Conservation (phyloP, 2,797 vertebrate species). For the Lycodopsis pacificus region DNA sequence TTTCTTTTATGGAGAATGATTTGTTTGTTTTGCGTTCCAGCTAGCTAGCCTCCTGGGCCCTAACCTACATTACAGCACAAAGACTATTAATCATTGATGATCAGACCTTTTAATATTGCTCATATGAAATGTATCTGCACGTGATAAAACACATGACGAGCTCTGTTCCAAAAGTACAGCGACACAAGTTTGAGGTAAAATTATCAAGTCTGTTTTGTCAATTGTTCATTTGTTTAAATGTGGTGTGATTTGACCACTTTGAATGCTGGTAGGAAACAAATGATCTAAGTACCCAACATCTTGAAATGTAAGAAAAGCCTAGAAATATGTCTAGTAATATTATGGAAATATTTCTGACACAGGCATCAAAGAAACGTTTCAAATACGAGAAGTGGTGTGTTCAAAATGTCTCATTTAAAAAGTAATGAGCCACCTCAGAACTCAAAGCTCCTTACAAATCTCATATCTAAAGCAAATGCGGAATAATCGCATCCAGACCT, state of each 20-base stretch:
- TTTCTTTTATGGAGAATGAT: conserved; percentile 72
- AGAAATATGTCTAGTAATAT: neutral
- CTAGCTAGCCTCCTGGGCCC: conserved; percentile 70
- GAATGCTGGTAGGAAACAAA: neutral
- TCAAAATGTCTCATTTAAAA: conserved; percentile 50
- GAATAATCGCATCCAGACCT: conserved; percentile 61
- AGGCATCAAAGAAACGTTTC: conserved; percentile 35
- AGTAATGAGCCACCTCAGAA: conserved; percentile 44
- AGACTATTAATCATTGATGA: conserved; percentile 85
- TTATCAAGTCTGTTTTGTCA: neutral
- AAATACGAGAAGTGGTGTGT: conserved; percentile 10
- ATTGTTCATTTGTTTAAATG: neutral
- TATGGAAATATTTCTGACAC: conserved; percentile 16
- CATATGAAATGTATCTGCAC: conserved; percentile 70
- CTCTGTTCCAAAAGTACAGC: conserved; percentile 33
- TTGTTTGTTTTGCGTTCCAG: conserved; percentile 72
- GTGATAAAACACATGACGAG: conserved; percentile 60
- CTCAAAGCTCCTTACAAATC: conserved; percentile 37
- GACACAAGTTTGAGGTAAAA: conserved; percentile 1
- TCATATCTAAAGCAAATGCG: conserved; percentile 44
- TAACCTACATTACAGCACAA: conserved; percentile 84
- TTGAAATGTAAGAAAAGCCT: conserved; percentile 4
- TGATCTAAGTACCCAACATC: neutral
- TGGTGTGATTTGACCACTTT: neutral
- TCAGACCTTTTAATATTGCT: conserved; percentile 79